These are phyloP conservation scores for Tamandua tetradactyla DNA, from an alignment of 2,797 vertebrate species.

Conservation along the genomic window DNA sequence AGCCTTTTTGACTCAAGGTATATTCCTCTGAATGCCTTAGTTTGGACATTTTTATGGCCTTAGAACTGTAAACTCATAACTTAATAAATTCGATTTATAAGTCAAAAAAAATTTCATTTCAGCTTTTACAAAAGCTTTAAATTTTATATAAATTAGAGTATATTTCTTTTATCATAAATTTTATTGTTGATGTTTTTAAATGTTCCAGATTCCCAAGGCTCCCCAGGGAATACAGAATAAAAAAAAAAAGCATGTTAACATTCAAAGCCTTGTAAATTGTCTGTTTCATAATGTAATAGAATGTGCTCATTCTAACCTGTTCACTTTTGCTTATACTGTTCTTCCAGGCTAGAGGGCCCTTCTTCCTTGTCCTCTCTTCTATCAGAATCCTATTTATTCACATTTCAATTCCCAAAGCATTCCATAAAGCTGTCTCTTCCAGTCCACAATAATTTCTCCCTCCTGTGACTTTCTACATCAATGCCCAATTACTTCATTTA, in stretches of 20 bases:
- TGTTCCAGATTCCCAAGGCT: not conserved
- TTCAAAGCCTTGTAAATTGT: constrained; percentile 13
- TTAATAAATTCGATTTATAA: no score
- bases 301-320: not conserved
- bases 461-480: not conserved
- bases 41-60: no score
- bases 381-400: not conserved
- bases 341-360: not conserved
- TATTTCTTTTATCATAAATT: not conserved
- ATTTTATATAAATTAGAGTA: not conserved
- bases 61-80: no score
- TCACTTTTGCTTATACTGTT: not conserved
- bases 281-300: not conserved
- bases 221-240: not conserved
- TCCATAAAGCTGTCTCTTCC: not conserved
- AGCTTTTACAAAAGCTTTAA: not conserved
- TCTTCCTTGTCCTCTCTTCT: not conserved
- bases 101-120: constrained; percentile 8
- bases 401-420: constrained; percentile 11
- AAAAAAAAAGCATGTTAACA: not conserved
- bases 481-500: constrained; percentile 22
- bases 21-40: no score
- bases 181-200: not conserved
- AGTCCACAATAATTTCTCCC: not conserved
- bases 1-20: no score